phyloP scores from a whole-genome alignment of 2,888 invertebrate species.

The Galeruca laticollis region DNA sequence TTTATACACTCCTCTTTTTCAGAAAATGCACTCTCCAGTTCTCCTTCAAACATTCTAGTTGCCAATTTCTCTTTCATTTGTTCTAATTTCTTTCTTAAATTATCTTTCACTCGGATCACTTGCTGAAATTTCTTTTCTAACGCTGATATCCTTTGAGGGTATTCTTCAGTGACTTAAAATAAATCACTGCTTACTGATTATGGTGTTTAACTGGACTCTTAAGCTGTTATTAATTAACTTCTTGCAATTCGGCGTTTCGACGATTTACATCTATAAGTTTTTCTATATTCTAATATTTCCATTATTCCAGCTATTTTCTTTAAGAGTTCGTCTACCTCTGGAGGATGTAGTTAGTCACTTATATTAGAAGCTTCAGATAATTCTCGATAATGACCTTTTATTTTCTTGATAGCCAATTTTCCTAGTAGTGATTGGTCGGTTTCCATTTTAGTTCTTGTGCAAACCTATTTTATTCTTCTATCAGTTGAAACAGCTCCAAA shows the following conservation, averaged over 20 bases:
- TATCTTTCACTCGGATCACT: conserved; percentile 86
- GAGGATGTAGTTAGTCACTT: conserved; percentile 81
- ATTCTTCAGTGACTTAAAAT: conserved; percentile 81
- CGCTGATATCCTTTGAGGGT: conserved; percentile 87
- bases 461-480: conserved; percentile 50
- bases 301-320: conserved; percentile 87
- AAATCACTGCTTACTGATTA: conserved; percentile 73
- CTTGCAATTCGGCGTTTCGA: conserved; percentile 85
- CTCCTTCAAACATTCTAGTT: conserved; percentile 75
- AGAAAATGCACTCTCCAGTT: conserved; percentile 75
- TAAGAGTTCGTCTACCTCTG: conserved; percentile 70
- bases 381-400: conserved; percentile 83
- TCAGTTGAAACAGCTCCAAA: no score
- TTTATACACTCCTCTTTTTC: conserved; percentile 91
- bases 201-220: conserved; percentile 71
- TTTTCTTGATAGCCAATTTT: conserved; percentile 73
- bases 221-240: conserved; percentile 75
- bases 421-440: conserved; percentile 64
- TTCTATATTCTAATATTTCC: conserved; percentile 88
- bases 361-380: conserved; percentile 79
- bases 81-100: conserved; percentile 81
- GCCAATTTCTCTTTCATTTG: conserved; percentile 77
- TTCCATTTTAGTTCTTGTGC: conserved; percentile 48
- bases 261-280: conserved; percentile 84
- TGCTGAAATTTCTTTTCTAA: conserved; percentile 92